phyloP scores from a whole-genome alignment of 2,888 invertebrate genomes.

The Ischnura elegans region DNA sequence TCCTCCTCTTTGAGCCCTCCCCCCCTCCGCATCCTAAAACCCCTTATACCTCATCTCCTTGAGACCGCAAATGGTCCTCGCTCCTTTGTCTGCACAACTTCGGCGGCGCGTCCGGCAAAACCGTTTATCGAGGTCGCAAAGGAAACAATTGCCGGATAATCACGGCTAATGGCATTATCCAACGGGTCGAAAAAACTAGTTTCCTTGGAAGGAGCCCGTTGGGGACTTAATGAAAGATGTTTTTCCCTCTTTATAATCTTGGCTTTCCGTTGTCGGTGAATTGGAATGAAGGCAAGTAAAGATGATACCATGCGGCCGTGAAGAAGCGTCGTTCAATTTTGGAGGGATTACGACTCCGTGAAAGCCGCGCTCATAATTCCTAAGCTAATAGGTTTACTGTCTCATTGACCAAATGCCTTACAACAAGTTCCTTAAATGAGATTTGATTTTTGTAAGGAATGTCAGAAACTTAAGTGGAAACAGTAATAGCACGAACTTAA shows the following conservation, averaged over 20 bases:
- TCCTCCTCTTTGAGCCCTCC: not conserved
- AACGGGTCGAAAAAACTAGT: constrained; percentile 15
- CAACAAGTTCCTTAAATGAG: no score
- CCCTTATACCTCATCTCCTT: not conserved
- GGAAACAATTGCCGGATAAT: constrained; percentile 55
- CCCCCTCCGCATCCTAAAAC: not conserved
- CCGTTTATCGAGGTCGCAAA: constrained; percentile 51
- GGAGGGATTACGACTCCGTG: no score
- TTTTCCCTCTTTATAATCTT: not conserved
- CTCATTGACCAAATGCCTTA: no score
- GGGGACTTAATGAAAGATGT: not conserved
- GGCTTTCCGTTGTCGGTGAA: not conserved
- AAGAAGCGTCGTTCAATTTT: no score
- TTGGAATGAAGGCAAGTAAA: not conserved
- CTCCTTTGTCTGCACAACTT: constrained; percentile 48
- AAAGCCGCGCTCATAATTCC: no score
- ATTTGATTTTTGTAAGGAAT: no score
- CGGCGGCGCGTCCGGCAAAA: constrained; percentile 53
- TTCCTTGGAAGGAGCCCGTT: not conserved
- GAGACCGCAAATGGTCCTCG: not conserved
- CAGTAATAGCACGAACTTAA: no score
- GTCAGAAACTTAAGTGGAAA: no score
- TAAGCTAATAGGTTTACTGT: no score
- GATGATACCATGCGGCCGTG: not conserved
- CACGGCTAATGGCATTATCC: constrained; percentile 41